Evolutionary conservation across 2,888 invertebrate species (phyloP).

Genomic region (Brenthis ino): DNA sequence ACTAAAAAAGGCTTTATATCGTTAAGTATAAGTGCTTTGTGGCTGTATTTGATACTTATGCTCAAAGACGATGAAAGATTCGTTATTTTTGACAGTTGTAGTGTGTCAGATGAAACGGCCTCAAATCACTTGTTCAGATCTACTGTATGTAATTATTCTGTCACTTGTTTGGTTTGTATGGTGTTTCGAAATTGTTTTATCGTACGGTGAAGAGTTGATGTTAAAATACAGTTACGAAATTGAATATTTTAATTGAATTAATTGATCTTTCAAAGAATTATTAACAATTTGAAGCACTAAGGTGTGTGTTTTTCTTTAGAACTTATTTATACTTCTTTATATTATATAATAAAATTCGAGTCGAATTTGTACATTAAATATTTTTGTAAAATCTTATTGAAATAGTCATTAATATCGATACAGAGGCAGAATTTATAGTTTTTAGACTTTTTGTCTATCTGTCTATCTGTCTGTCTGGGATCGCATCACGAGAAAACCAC

Average conservation of each 20-base stretch:
- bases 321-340: too few relatives aligned
- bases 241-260: neutral
- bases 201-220: slow-evolving; percentile 10
- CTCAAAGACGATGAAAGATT: slow-evolving; percentile 59
- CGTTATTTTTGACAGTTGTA: slow-evolving; percentile 73
- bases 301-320: too few relatives aligned
- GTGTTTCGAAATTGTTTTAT: slow-evolving; percentile 40
- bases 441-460: too few relatives aligned
- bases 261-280: too few relatives aligned
- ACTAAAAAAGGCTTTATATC: slow-evolving; percentile 43
- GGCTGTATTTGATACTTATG: slow-evolving; percentile 42
- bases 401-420: too few relatives aligned
- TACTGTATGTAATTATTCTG: slow-evolving; percentile 69
- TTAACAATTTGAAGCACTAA: too few relatives aligned
- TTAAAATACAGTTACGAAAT: slow-evolving; percentile 4
- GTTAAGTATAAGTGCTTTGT: slow-evolving; percentile 34
- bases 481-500: too few relatives aligned
- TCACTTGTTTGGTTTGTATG: slow-evolving; percentile 42
- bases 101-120: slow-evolving; percentile 78
- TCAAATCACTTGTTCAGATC: slow-evolving; percentile 73
- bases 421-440: too few relatives aligned
- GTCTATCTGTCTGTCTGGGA: too few relatives aligned
- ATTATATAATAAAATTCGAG: too few relatives aligned
- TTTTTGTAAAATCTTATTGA: too few relatives aligned
- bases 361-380: too few relatives aligned